Conservation (phyloP, 2,113 vertebrate genomes). For the Oceanites oceanicus region DNA sequence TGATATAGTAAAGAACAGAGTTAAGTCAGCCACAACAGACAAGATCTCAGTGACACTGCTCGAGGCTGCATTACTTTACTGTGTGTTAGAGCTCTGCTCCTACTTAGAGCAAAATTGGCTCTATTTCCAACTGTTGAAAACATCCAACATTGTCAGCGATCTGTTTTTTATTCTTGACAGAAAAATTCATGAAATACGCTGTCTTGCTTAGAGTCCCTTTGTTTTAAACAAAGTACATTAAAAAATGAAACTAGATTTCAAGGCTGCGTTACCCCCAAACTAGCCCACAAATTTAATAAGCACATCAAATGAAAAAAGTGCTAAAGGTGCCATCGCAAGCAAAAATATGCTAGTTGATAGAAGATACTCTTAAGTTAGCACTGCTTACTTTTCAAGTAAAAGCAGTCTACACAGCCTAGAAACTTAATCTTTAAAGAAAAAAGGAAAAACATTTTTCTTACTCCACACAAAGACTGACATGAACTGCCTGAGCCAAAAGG, state of each 20-base stretch:
- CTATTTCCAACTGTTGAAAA: neutral
- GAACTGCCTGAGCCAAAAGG: neutral
- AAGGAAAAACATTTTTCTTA: constrained; percentile 48
- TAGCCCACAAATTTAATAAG: neutral
- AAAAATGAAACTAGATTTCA: neutral
- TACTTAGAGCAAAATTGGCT: neutral
- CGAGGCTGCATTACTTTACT: neutral
- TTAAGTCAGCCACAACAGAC: neutral
- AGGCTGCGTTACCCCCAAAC: neutral
- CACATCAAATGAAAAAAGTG: neutral
- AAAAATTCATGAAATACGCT: neutral
- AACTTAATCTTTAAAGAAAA: neutral
- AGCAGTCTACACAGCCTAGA: neutral
- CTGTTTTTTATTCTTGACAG: neutral
- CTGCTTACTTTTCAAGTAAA: neutral
- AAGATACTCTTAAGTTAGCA: neutral
- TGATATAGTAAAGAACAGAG: neutral
- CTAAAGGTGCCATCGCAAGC: neutral
- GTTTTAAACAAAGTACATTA: neutral
- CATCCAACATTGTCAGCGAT: neutral
- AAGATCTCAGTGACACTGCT: neutral
- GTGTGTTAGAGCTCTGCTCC: neutral
- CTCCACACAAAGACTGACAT: constrained; percentile 45
- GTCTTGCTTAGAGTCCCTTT: neutral
- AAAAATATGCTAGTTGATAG: neutral